These are phyloP conservation scores for Hydropsyche tenuis DNA, from an alignment of 1,140 invertebrate genomes.

Conservation along the genomic window DNA sequence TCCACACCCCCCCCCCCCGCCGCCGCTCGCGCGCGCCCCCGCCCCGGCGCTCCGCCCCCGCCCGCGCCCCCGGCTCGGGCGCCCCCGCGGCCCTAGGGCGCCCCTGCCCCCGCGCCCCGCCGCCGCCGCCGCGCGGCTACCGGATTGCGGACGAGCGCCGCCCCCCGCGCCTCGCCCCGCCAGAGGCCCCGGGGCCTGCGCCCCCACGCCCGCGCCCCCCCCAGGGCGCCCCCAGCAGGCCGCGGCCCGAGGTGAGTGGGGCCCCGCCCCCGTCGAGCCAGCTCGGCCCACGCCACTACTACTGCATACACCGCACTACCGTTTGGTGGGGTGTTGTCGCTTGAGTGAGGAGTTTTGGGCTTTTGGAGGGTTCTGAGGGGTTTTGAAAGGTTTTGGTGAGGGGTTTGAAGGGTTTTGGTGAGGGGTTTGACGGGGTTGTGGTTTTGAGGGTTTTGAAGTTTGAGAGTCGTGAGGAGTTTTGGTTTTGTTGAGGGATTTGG, in stretches of 20 bases:
- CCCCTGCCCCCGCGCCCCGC: neutral
- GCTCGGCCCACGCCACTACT: neutral
- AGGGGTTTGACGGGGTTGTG: no score
- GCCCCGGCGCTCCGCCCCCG: constrained; percentile 7
- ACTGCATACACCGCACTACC: neutral
- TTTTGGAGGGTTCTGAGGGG: no score
- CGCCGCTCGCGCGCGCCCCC: constrained; percentile 1
- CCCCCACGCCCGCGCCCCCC: neutral
- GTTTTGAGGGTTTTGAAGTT: no score
- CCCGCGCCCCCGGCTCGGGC: neutral
- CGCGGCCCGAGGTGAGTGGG: neutral
- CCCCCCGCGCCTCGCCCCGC: neutral
- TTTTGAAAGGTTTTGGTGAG: no score
- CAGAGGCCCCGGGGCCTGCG: neutral
- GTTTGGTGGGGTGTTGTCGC: neutral
- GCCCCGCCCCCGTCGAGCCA: neutral
- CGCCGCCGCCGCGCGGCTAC: neutral
- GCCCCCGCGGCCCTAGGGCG: neutral
- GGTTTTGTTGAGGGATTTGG: no score
- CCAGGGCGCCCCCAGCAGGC: neutral
- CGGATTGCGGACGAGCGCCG: neutral
- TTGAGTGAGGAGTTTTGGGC: no score
- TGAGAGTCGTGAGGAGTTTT: no score
- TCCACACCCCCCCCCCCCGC: neutral
- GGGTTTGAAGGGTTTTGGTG: no score